phyloP scores from a whole-genome alignment of 2,113 vertebrate genomes.

The Gallinago jamesoni region DNA sequence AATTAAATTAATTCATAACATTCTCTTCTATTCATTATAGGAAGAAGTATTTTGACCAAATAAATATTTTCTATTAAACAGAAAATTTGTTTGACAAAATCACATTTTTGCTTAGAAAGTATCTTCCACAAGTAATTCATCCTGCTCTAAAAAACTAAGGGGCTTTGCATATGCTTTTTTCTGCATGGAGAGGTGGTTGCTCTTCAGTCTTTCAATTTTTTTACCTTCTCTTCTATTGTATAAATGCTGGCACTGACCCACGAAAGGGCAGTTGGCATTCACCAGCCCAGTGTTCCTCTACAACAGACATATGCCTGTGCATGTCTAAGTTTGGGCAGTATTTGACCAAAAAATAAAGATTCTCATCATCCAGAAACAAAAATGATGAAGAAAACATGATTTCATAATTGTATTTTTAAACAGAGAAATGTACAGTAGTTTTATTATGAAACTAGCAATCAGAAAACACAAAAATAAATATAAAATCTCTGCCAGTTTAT shows the following conservation, averaged over 20 bases:
- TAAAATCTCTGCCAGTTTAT: not conserved
- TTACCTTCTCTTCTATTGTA: not conserved
- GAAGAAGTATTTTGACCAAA: not conserved
- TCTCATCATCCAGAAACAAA: not conserved
- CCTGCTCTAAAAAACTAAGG: not conserved
- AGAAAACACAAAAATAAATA: not conserved
- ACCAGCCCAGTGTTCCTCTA: not conserved
- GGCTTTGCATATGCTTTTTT: not conserved
- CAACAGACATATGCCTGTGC: not conserved
- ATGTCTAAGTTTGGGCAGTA: not conserved
- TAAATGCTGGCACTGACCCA: not conserved
- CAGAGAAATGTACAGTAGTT: not conserved
- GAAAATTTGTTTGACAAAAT: not conserved
- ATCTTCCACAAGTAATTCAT: not conserved
- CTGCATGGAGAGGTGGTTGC: not conserved
- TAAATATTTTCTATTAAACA: not conserved
- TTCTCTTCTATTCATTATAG: not conserved
- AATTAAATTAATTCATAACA: not conserved
- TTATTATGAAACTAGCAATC: not conserved
- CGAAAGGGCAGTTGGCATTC: not conserved
- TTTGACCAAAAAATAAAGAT: not conserved
- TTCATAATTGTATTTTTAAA: not conserved
- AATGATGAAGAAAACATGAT: not conserved
- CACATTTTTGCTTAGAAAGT: not conserved
- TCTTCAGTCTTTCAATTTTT: not conserved